These are phyloP conservation scores for Notolabrus celidotus DNA, from an alignment of 2,797 vertebrate species.

Conservation along the genomic window DNA sequence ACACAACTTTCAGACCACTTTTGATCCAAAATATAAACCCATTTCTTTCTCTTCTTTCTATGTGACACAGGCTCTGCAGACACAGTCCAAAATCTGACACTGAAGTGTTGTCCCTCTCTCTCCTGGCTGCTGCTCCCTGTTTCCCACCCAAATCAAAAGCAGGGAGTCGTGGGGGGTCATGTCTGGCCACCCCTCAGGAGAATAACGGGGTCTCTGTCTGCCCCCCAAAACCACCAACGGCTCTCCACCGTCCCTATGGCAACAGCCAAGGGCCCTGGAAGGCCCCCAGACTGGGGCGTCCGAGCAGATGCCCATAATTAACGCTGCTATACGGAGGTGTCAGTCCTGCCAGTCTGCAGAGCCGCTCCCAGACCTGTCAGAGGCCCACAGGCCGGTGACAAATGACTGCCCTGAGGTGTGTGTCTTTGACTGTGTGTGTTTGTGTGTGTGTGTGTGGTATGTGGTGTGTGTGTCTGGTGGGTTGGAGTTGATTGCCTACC, in stretches of 20 bases:
- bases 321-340: slow-evolving; percentile 79
- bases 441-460: slow-evolving; percentile 36
- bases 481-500: slow-evolving; percentile 57
- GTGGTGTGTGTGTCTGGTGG: slow-evolving; percentile 30
- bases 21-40: slow-evolving; percentile 15
- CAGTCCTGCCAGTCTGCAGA: slow-evolving; percentile 81
- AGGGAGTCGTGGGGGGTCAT: slow-evolving; percentile 83
- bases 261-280: slow-evolving; percentile 83
- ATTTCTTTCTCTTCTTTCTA: slow-evolving; percentile 2
- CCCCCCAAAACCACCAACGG: slow-evolving; percentile 78
- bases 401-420: slow-evolving; percentile 74
- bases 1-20: neutral
- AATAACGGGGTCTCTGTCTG: slow-evolving; percentile 87
- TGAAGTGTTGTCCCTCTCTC: slow-evolving; percentile 61
- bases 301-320: slow-evolving; percentile 86
- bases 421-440: slow-evolving; percentile 35
- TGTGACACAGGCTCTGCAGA: slow-evolving; percentile 36
- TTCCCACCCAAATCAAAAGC: slow-evolving; percentile 83
- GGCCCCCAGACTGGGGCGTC: slow-evolving; percentile 78
- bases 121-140: slow-evolving; percentile 70
- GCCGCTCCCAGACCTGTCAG: slow-evolving; percentile 81
- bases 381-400: slow-evolving; percentile 76
- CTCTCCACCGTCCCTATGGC: slow-evolving; percentile 84
- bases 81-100: slow-evolving; percentile 54
- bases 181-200: slow-evolving; percentile 89